phyloP scores from a whole-genome alignment of 2,888 invertebrate genomes.

The Philereme vetulata region DNA sequence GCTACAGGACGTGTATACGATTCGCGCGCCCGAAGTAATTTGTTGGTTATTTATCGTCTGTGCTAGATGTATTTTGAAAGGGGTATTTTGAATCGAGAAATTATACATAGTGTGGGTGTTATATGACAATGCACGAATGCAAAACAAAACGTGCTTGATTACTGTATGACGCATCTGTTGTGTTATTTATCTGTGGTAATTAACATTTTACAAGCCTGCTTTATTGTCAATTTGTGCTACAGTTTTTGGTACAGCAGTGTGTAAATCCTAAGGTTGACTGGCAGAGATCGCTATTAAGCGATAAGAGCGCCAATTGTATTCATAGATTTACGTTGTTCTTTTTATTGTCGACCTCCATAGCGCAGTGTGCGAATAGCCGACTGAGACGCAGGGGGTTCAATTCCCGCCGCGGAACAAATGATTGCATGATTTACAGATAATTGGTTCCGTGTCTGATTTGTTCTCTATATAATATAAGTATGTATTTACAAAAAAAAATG shows the following conservation, averaged over 20 bases:
- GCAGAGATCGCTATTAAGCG: too few species aligned
- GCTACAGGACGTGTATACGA: slow-evolving; percentile 33
- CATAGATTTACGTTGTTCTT: too few species aligned
- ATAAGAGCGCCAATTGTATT: too few species aligned
- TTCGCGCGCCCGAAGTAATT: slow-evolving; percentile 71
- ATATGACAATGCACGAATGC: slow-evolving; percentile 76
- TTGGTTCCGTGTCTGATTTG: too few species aligned
- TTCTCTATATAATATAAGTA: too few species aligned
- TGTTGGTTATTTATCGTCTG: slow-evolving; percentile 75
- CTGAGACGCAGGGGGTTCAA: too few species aligned
- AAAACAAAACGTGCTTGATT: slow-evolving; percentile 49
- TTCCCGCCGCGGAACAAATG: too few species aligned
- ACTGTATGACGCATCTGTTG: slow-evolving; percentile 35
- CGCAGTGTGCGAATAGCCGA: too few species aligned
- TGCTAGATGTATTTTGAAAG: slow-evolving; percentile 72
- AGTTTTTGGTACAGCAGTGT: neutral
- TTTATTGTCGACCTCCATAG: too few species aligned
- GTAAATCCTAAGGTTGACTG: too few species aligned
- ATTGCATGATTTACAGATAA: too few species aligned
- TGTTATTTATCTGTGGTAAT: slow-evolving; percentile 31
- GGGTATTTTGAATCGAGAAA: slow-evolving; percentile 74
- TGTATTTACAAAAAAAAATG: too few species aligned
- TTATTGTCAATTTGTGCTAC: slow-evolving; percentile 4
- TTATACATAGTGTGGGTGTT: slow-evolving; percentile 77
- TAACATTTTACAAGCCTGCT: slow-evolving; percentile 24